These are phyloP conservation scores for Psilopogon haemacephalus DNA, from an alignment of 2,113 vertebrate species.

Conservation along the genomic window DNA sequence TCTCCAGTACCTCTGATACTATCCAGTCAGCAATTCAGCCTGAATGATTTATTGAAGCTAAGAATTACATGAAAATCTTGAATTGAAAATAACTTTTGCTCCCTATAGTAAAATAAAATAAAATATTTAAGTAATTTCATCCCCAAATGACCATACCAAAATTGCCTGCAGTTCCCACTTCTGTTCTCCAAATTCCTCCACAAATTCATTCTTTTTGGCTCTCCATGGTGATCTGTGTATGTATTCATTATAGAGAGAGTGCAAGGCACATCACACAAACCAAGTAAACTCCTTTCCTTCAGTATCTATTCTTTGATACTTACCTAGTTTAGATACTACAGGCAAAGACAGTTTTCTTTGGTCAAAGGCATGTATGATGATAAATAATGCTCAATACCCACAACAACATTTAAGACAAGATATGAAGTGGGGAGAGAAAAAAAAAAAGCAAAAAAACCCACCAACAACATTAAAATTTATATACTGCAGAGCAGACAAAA, in stretches of 20 bases:
- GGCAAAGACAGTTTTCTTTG: too few species aligned
- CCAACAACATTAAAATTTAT: background rate
- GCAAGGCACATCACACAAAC: too few species aligned
- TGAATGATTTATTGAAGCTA: background rate
- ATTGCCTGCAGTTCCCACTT: too few species aligned
- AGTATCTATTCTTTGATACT: too few species aligned
- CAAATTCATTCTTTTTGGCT: too few species aligned
- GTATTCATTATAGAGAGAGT: too few species aligned
- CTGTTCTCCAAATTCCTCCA: too few species aligned
- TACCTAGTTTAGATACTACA: too few species aligned
- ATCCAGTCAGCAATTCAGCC: background rate
- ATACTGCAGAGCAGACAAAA: background rate
- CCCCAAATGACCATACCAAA: too few species aligned
- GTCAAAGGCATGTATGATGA: background rate
- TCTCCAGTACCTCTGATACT: background rate
- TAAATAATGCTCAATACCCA: background rate
- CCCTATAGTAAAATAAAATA: background rate
- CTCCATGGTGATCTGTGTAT: too few species aligned
- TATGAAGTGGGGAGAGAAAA: rapidly evolving
- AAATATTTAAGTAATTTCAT: background rate
- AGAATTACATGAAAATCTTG: background rate
- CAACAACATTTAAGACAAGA: background rate
- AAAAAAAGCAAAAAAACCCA: background rate
- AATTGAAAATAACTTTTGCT: background rate
- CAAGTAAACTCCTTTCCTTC: too few species aligned